phyloP scores from a whole-genome alignment of 2,888 invertebrate genomes.

The Frankliniella intonsa region DNA sequence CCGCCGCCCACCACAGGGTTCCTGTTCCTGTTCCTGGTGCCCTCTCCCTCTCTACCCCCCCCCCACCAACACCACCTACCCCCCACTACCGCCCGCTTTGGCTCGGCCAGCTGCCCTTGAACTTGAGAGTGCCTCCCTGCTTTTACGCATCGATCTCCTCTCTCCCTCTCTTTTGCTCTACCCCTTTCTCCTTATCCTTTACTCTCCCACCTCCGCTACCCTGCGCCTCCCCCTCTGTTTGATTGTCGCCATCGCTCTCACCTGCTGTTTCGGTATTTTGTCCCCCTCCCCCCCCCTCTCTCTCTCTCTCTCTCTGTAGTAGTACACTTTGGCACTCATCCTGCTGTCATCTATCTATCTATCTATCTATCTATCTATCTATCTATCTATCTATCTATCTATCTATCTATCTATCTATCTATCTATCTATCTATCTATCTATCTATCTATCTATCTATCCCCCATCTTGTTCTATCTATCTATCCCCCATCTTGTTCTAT shows the following conservation, averaged over 20 bases:
- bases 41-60: background rate
- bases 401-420: background rate
- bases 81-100: background rate
- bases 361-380: background rate
- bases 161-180: background rate
- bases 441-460: background rate
- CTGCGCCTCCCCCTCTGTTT: background rate
- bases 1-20: background rate
- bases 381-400: background rate
- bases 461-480: background rate
- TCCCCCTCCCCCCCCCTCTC: background rate
- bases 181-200: background rate
- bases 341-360: background rate
- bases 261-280: background rate
- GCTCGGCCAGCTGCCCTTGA: background rate
- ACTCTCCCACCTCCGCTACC: background rate
- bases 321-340: background rate
- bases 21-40: background rate
- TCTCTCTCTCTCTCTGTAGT: background rate
- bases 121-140: background rate
- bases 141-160: conserved; percentile 18
- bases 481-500: background rate
- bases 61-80: background rate
- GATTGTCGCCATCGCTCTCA: background rate
- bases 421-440: background rate